phyloP scores from a whole-genome alignment of 1,140 invertebrate species.

The Drosophila lacertosa region DNA sequence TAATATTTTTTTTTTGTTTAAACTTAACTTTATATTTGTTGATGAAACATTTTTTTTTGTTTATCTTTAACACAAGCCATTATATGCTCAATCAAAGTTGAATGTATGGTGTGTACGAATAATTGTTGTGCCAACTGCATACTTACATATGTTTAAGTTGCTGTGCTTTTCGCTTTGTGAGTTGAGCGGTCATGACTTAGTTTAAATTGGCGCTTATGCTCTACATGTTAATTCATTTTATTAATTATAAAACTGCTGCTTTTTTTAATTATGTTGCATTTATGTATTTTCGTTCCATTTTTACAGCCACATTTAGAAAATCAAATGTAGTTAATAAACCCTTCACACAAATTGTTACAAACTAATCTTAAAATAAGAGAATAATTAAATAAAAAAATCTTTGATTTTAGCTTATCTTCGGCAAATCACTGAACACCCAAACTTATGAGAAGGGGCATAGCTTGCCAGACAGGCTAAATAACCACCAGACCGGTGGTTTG shows the following conservation, averaged over 20 bases:
- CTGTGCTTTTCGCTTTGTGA: conserved; percentile 1
- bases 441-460: too few relatives aligned
- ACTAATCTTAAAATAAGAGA: conserved; percentile 24
- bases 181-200: conserved; percentile 4
- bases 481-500: too few relatives aligned
- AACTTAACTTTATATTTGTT: too few relatives aligned
- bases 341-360: conserved; percentile 28
- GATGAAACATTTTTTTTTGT: too few relatives aligned
- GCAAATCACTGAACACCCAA: too few relatives aligned
- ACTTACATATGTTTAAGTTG: conserved; percentile 9
- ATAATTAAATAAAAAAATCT: conserved; percentile 14
- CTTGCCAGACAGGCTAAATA: too few relatives aligned
- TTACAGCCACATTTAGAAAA: conserved; percentile 19
- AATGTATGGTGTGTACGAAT: too few relatives aligned
- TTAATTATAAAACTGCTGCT: conserved; percentile 37
- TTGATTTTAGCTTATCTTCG: too few relatives aligned
- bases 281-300: background rate
- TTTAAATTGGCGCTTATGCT: conserved; percentile 30
- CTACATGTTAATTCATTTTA: conserved; percentile 57
- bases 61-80: too few relatives aligned
- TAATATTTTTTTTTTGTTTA: too few relatives aligned
- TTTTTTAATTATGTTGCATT: conserved; percentile 48
- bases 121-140: too few relatives aligned
- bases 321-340: conserved; percentile 16
- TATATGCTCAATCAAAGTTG: too few relatives aligned